phyloP scores from a whole-genome alignment of 2,888 invertebrate species.

The Drosophila prostipennis region DNA sequence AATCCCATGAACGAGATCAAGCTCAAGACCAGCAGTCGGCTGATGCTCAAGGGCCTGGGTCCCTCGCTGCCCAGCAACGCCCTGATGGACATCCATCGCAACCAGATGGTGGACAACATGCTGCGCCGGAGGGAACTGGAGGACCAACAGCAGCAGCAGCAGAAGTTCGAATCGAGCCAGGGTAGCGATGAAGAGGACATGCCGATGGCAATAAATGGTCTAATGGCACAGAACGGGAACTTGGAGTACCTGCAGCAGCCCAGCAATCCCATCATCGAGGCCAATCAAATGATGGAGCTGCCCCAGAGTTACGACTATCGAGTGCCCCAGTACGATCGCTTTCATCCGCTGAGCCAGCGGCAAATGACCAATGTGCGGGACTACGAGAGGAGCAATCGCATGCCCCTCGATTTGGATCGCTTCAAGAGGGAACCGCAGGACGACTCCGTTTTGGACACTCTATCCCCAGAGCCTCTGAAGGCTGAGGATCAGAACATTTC shows the following conservation, averaged over 20 bases:
- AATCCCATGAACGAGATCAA: conserved; percentile 81
- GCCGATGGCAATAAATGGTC: background rate
- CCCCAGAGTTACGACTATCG: conserved; percentile 58
- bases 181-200: conserved; percentile 6
- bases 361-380: conserved; percentile 42
- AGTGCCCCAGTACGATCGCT: conserved; percentile 44
- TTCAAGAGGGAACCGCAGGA: conserved; percentile 44
- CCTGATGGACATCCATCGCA: conserved; percentile 52
- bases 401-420: conserved; percentile 19
- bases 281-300: conserved; percentile 11
- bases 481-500: conserved; percentile 5
- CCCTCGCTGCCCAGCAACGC: conserved; percentile 80
- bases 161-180: conserved; percentile 1
- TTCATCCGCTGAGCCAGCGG: conserved; percentile 31
- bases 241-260: background rate
- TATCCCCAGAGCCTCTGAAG: background rate
- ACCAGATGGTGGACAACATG: conserved; percentile 58
- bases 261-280: background rate
- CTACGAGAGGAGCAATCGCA: conserved; percentile 37
- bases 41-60: conserved; percentile 80
- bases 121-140: conserved; percentile 52
- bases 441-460: background rate
- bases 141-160: conserved; percentile 27
- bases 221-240: background rate
- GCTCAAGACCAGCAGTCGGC: conserved; percentile 79